Base-by-base conservation (phyloP, 1,140 invertebrate genomes). In the Cydia strobilella region DNA sequence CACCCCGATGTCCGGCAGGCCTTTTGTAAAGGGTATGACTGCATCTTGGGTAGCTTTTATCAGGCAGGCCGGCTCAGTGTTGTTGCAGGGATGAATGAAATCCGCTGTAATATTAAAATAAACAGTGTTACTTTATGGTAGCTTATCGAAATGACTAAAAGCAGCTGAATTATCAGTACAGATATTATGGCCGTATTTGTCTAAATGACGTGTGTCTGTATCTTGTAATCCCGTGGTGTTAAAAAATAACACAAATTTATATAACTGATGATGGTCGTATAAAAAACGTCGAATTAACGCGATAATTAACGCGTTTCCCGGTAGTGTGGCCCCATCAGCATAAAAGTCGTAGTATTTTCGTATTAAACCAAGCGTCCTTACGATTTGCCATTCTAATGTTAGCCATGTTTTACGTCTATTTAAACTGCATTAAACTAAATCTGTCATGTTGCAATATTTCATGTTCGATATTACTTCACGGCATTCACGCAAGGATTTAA, bases 31-130 rank as follows among this genome's bases (percentile, higher is more conserved):
- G 1, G 90, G 87, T 12, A 86, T 89, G 59, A 93, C 89, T 4
- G 90, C 90, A 74, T 92, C 89, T 79, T 84, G 79, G 0, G 90
- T 91, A 0, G 90, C 89, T 79, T 91, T 82, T 42, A 89, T 82
- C 25, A 92, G 79, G 76, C 90, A 92, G 5, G 84, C 77, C 18
- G 89, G 84, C 6, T 88, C 86, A 12, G 90, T 89, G 72, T 77
- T 90, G 77, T 92, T 92, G 80, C 90, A 92, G 0, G 90, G 89
- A 15, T 85, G 80, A 51, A 92, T 90, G 77, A 87, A 92, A 48
- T 88, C 90, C 23, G 90, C 90, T 92, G 87, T 48, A 79, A 77
- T 75, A 78, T 80, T 39, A 25, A 66, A 76, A 74, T 72, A 79
- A 73, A 66, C 1, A 7, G 20, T 9, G 25, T 23, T 39, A 63